Percentiles rank a stretch among this genome's conserved stretches.
Evolutionary conservation across 2,113 vertebrate species (phyloP).

Genomic region (Cryptomyrus ogoouensis): DNA sequence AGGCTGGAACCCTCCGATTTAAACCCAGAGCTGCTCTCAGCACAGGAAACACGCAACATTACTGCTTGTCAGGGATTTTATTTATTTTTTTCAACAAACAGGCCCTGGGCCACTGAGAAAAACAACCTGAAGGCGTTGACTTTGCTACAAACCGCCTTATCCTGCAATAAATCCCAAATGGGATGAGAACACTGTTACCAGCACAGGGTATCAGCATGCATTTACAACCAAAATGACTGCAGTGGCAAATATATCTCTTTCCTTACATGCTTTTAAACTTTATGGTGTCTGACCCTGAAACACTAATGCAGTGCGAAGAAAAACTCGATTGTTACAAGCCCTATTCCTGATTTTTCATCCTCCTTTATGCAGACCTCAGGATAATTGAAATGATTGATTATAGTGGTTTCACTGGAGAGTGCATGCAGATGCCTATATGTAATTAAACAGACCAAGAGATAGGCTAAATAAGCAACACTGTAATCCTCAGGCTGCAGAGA

Average conservation of each 20-base stretch:
- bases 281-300: neutral
- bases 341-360: neutral
- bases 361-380: neutral
- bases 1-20: slow-evolving; percentile 27
- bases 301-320: neutral
- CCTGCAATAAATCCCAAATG: neutral
- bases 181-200: neutral
- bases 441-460: neutral
- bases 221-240: neutral
- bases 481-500: neutral
- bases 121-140: neutral
- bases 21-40: neutral
- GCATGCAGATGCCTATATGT: neutral
- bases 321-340: neutral
- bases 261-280: neutral
- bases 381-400: neutral
- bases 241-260: neutral
- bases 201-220: neutral
- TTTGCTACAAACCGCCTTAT: neutral
- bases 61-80: neutral
- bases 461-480: neutral
- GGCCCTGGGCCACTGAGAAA: slow-evolving; percentile 23
- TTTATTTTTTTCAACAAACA: neutral
- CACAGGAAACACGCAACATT: neutral
- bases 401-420: neutral